Percentiles rank a stretch among this genome's conserved stretches.
These are phyloP conservation scores for Tupaia tana DNA, from an alignment of 2,113 vertebrate species.

Conservation along the genomic window DNA sequence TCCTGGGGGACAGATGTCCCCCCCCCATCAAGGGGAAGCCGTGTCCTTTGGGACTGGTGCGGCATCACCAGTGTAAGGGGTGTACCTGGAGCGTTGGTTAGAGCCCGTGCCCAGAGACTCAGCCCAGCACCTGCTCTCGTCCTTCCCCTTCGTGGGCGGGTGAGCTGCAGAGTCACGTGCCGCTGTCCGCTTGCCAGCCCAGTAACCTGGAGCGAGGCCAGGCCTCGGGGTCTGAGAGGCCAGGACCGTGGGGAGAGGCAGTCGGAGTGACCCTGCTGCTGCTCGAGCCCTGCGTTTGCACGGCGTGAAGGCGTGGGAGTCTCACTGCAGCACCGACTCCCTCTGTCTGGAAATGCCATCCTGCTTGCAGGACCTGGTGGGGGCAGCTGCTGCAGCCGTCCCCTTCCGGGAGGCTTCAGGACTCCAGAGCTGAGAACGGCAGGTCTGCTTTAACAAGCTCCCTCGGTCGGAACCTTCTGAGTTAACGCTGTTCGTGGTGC, in stretches of 20 bases:
- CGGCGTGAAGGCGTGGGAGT: neutral
- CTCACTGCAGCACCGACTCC: neutral
- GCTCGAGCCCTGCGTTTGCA: neutral
- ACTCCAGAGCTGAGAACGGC: conserved; percentile 30
- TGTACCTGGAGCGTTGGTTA: neutral
- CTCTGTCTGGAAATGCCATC: conserved; percentile 19
- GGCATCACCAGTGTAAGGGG: neutral
- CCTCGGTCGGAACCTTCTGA: conserved; percentile 37
- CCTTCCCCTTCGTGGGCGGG: neutral
- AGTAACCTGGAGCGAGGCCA: neutral
- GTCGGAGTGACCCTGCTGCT: neutral
- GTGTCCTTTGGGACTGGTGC: neutral
- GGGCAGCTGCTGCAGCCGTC: neutral
- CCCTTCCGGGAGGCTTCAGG: neutral
- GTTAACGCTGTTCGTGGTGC: neutral
- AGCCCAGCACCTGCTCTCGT: neutral
- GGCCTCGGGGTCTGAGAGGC: neutral
- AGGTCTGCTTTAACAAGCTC: conserved; percentile 65
- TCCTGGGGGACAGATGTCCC: neutral
- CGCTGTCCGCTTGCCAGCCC: neutral
- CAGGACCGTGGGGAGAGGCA: neutral
- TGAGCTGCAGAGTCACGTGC: neutral
- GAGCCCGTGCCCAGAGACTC: neutral
- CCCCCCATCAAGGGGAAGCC: neutral
- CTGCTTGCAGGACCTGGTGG: conserved; percentile 54